phyloP scores from a whole-genome alignment of 1,140 invertebrate species.

The Lepidurus couesii region DNA sequence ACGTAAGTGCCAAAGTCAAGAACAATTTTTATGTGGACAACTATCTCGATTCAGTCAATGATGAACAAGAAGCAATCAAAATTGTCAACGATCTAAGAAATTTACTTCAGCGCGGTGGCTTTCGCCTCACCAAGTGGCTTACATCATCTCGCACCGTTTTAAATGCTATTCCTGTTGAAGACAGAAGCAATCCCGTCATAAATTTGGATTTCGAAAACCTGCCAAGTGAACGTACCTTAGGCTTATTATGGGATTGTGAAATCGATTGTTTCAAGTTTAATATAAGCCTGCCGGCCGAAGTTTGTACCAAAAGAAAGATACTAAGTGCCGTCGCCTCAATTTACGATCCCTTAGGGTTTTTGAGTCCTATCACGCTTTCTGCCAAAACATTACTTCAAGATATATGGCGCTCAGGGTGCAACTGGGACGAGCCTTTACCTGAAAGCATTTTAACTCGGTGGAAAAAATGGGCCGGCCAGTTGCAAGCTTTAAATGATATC shows the following conservation, averaged over 20 bases:
- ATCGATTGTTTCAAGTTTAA: constrained; percentile 35
- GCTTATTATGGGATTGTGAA: constrained; percentile 32
- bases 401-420: constrained; percentile 37
- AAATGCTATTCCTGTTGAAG: not conserved
- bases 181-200: not conserved
- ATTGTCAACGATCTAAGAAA: not conserved
- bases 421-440: constrained; percentile 37
- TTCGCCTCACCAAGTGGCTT: constrained; percentile 30
- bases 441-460: constrained; percentile 29
- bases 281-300: not conserved
- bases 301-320: constrained; percentile 34
- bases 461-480: constrained; percentile 31
- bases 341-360: constrained; percentile 40
- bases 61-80: constrained; percentile 30
- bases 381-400: constrained; percentile 47
- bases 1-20: not conserved
- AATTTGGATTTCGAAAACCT: constrained; percentile 22
- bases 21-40: constrained; percentile 32
- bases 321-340: constrained; percentile 32
- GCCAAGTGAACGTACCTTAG: constrained; percentile 31
- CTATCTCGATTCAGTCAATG: constrained; percentile 22
- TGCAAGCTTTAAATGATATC: not conserved
- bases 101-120: constrained; percentile 8
- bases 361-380: constrained; percentile 41
- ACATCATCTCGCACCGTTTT: constrained; percentile 20